These are phyloP conservation scores for Solenodon paradoxus DNA, from an alignment of 2,113 vertebrate species.

Conservation along the genomic window DNA sequence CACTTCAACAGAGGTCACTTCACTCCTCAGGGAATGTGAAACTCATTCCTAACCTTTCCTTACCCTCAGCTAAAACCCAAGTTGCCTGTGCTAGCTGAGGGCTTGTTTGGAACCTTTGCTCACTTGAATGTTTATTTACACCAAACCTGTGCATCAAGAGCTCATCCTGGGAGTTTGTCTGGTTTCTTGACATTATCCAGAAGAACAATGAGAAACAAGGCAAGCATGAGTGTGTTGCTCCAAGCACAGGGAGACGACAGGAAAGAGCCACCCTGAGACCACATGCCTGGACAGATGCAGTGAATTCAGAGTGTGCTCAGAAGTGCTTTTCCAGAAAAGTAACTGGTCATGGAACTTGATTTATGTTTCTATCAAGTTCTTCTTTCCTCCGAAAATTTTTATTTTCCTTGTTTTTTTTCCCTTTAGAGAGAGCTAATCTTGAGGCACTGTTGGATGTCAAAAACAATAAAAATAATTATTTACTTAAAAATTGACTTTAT, in stretches of 20 bases:
- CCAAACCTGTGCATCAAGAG: not conserved
- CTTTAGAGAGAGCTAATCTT: not conserved
- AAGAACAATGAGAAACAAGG: not conserved
- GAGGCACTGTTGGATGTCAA: not conserved
- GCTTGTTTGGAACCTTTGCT: not conserved
- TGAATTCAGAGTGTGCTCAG: not conserved
- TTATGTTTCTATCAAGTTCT: not conserved
- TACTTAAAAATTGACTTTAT: constrained; percentile 46
- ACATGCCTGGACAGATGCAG: not conserved
- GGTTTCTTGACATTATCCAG: not conserved
- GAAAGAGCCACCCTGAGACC: not conserved
- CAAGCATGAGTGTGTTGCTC: not conserved
- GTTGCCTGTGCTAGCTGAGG: not conserved
- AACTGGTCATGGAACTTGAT: not conserved
- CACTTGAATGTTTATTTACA: not conserved
- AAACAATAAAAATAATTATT: constrained; percentile 14
- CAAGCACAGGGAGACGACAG: not conserved
- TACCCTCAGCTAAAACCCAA: not conserved
- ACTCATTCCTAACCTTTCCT: not conserved
- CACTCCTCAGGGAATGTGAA: not conserved
- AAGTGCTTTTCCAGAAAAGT: not conserved
- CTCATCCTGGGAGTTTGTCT: not conserved
- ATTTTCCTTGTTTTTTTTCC: constrained; percentile 22
- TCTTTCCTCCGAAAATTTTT: not conserved
- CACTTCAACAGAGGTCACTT: rapidly evolving